phyloP scores from a whole-genome alignment of 2,113 vertebrate genomes.

The Sapayoa aenigma region DNA sequence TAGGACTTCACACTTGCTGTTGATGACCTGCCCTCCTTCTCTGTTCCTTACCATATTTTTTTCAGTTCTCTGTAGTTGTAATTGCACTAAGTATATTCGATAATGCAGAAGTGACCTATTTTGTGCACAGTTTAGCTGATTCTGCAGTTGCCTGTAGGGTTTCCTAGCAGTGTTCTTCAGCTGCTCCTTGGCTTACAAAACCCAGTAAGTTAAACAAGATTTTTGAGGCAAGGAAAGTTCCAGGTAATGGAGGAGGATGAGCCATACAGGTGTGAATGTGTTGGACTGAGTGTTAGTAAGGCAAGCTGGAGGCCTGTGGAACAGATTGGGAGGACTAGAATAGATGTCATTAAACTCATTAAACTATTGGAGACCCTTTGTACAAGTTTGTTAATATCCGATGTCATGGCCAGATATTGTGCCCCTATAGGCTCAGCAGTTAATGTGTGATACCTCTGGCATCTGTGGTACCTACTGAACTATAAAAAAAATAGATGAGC shows the following conservation, averaged over 20 bases:
- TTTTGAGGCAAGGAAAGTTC: background rate
- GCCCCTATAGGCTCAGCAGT: background rate
- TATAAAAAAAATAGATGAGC: constrained; percentile 2
- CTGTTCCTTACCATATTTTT: background rate
- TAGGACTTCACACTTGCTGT: background rate
- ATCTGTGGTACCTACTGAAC: background rate
- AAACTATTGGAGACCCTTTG: background rate
- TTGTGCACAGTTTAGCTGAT: constrained; percentile 35
- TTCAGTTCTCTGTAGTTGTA: constrained; percentile 19
- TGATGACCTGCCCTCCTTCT: background rate
- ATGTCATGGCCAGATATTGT: background rate
- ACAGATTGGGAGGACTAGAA: background rate
- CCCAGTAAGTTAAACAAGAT: background rate
- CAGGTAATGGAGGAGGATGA: background rate
- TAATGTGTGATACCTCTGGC: background rate
- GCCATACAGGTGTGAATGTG: background rate
- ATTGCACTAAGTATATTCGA: constrained; percentile 7
- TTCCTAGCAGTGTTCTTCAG: background rate
- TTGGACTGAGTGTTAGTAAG: background rate
- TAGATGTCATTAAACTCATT: background rate
- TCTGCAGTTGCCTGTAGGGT: constrained; percentile 6
- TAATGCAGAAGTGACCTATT: constrained; percentile 48
- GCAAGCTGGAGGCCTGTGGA: background rate
- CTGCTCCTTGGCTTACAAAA: background rate
- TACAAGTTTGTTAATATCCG: background rate